These are phyloP conservation scores for Drosophila cracens DNA, from an alignment of 2,888 invertebrate genomes.

Conservation along the genomic window DNA sequence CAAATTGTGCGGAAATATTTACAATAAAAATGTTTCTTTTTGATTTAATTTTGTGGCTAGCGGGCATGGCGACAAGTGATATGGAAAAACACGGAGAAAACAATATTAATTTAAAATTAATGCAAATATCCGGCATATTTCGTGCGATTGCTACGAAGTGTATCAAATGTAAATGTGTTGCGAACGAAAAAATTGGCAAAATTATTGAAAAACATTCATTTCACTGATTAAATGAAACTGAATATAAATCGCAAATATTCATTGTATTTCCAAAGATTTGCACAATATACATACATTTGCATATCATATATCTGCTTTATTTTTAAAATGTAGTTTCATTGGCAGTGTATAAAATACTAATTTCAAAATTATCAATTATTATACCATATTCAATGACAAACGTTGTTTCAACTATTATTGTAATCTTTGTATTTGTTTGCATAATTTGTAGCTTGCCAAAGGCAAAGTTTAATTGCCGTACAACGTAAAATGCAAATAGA, in stretches of 20 bases:
- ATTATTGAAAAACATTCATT: neutral
- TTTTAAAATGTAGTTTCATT: neutral
- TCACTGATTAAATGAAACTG: neutral
- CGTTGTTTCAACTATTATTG: neutral
- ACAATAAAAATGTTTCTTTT: conserved; percentile 44
- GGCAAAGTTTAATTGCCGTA: conserved; percentile 14
- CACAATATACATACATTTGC: neutral
- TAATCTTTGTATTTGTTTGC: neutral
- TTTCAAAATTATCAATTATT: neutral
- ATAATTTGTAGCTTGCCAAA: neutral
- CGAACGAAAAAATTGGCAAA: neutral
- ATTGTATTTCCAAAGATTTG: neutral
- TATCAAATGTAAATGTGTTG: neutral
- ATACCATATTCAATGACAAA: neutral
- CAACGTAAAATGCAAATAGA: conserved; percentile 9
- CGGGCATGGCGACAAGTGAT: conserved; percentile 41
- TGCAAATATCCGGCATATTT: conserved; percentile 52
- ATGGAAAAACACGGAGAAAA: conserved; percentile 26
- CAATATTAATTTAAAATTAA: conserved; percentile 61
- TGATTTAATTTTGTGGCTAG: conserved; percentile 69
- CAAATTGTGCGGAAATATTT: conserved; percentile 51
- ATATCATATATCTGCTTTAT: neutral
- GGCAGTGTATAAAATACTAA: neutral
- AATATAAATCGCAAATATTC: neutral
- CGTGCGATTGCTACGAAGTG: neutral